These are phyloP conservation scores for Valencia hispanica DNA, from an alignment of 2,797 vertebrate species.

Conservation along the genomic window DNA sequence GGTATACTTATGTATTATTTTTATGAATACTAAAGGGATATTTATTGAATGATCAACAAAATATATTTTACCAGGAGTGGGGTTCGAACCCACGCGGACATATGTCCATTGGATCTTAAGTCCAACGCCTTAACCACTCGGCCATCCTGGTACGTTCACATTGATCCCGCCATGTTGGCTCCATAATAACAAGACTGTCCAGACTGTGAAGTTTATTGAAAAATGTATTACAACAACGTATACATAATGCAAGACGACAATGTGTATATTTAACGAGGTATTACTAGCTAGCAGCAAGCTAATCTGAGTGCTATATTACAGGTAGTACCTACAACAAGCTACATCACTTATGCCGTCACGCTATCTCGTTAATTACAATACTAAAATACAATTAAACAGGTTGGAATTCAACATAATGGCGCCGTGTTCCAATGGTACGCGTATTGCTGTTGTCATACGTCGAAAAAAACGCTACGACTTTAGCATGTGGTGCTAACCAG, in stretches of 20 bases:
- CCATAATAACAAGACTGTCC: neutral
- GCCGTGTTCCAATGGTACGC: neutral
- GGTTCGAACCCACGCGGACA: constrained; percentile 90
- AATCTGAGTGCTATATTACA: constrained; percentile 9
- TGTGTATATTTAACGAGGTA: neutral
- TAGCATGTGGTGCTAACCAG: constrained; percentile 42
- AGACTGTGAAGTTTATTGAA: no score
- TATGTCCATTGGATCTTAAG: constrained; percentile 89
- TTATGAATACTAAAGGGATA: no score
- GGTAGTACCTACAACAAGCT: neutral
- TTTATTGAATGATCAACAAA: constrained; percentile 23
- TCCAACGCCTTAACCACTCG: constrained; percentile 91
- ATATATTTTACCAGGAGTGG: constrained; percentile 81
- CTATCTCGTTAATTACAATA: neutral
- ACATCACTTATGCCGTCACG: neutral
- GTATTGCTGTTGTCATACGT: neutral
- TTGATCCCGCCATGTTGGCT: rapidly evolving
- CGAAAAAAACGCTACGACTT: neutral
- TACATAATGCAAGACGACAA: neutral
- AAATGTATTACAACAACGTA: rapidly evolving
- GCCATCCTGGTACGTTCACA: constrained; percentile 83
- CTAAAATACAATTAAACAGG: neutral
- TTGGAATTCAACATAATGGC: neutral
- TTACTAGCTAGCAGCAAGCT: constrained; percentile 27
- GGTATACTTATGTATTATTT: neutral